Evolutionary conservation across 2,797 vertebrate species (phyloP).

Genomic region (Adrianichthys oophorus): DNA sequence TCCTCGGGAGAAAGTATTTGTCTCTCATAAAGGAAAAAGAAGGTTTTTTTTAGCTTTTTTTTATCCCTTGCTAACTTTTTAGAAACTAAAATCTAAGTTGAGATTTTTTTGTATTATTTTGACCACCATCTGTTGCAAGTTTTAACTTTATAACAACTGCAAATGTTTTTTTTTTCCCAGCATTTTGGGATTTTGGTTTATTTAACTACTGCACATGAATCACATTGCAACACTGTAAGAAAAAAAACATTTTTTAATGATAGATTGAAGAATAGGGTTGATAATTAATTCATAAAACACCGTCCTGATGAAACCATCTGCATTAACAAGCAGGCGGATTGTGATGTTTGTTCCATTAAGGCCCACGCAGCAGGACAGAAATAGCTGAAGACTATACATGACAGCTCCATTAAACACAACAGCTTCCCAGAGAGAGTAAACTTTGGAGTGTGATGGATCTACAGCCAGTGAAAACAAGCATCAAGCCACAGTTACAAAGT

Average conservation of each 20-base stretch:
- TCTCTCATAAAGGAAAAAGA: too few relatives aligned
- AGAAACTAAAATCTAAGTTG: too few relatives aligned
- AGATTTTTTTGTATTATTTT: too few relatives aligned
- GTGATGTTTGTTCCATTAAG: slow-evolving; percentile 62
- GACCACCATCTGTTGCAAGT: too few relatives aligned
- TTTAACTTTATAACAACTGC: too few relatives aligned
- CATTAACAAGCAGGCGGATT: slow-evolving; percentile 42
- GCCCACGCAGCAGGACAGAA: slow-evolving; percentile 58
- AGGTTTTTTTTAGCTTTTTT: too few relatives aligned
- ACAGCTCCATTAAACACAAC: slow-evolving; percentile 51
- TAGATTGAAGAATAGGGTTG: slow-evolving; percentile 3
- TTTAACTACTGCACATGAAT: background rate
- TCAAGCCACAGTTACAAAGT: slow-evolving; percentile 9
- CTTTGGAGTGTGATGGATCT: slow-evolving; percentile 24
- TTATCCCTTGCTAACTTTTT: too few relatives aligned
- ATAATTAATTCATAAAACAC: slow-evolving; percentile 32
- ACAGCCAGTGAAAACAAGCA: background rate
- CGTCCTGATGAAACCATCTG: slow-evolving; percentile 34
- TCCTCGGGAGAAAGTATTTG: too few relatives aligned
- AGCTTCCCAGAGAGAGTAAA: slow-evolving; percentile 46
- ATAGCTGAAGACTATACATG: slow-evolving; percentile 49
- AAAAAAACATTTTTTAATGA: background rate
- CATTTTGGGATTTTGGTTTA: background rate
- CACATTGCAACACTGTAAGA: background rate
- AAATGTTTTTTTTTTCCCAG: too few relatives aligned